Evolutionary conservation across 30 jellyfish, hydroid and myxozoan genomes (phyloP), one percentile per base, ranked within the genome.

Genomic region (Catostylus mosaicus): DNA sequence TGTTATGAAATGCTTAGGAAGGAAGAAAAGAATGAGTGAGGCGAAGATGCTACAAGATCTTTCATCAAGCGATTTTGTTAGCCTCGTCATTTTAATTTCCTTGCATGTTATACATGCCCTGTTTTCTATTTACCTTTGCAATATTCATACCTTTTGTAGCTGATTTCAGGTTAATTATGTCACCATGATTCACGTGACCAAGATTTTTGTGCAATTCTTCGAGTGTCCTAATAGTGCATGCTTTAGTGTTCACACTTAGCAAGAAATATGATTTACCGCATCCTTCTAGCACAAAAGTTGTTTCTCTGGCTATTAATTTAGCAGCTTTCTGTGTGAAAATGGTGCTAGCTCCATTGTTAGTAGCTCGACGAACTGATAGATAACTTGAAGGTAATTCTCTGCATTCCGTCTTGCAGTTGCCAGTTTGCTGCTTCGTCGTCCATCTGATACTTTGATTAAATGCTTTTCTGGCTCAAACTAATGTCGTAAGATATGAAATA

Each of bases 371-470:
- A 2, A 80, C 91, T 20, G 91, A 80, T 23, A n/a, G n/a, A 43
- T 64, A 80, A 22, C 91, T 80, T 31, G 61, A 3, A 4, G 91
- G 84, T 20, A 64, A 80, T 60, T 64, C 35, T 80, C 31, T 30
- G 91, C 91, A 40, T 62, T 65, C 75, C 91, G 86, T 66, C 59
- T 80, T 18, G 91, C 91, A 29, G 57, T 80, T 63, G 77, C 91
- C 29, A 80, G 61, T 16, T 32, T 67, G 85, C 65, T 80, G 85
- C 91, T 80, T 24, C 91, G 38, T 20, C 54, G 33, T 3, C 91
- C 91, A 34, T 80, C 78, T n/a, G 91, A 84, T 7, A 76, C 63
- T 34, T 76, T 83, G 9, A 76, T 76, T 5, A 29, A 50, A 76
- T 76, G 88, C 24, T 0, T 36, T 0, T 43, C 72, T 30, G 73